Evolutionary conservation across 2,888 invertebrate species (phyloP), one percentile per base, ranked within the genome.

Genomic region (Rotaria sp.): DNA sequence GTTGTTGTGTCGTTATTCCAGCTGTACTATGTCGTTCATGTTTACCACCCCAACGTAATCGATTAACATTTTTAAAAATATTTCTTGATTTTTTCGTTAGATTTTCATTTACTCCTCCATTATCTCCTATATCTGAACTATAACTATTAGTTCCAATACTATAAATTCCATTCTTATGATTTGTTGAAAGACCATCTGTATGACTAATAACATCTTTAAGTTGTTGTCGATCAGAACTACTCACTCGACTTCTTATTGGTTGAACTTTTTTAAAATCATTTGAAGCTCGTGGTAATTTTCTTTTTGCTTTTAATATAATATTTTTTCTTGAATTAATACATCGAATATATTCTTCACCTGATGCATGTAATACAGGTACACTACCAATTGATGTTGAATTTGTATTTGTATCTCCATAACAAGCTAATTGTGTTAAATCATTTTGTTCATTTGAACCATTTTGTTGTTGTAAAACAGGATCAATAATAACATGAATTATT

Each of bases 401-500:
- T 80, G 45, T 80, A 45, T 45, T 45, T n/a, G 41, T n/a, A 80
- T 80, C 80, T 8, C 80, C 80, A 45, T 45, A 80, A 45, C 45
- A 80, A n/a, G 80, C 80, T 45, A 80, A 80, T 45, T n/a, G 45
- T 2, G 4, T 35, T 10, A 80, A 41, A 45, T 80, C 80, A 41
- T 67, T 67, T n/a, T n/a, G n/a, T n/a, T n/a, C n/a, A n/a, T n/a
- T n/a, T n/a, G n/a, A n/a, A n/a, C n/a, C n/a, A n/a, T n/a, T n/a
- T 45, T 45, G 41, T 80, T 80, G 80, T 45, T 80, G 80, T 45
- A 45, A 80, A 41, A 80, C 41, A 13, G 80, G 80, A 80, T 80
- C 80, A n/a, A 80, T 80, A 26, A 80, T 80, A 41, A 80, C 45
- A 45, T 80, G 80, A 80, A 80, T 80, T 13, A 80, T 80, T 80